Percentiles rank a stretch among this genome's conserved stretches.
Evolutionary conservation across 2,888 invertebrate species (phyloP).

Genomic region (Fragum sueziense): DNA sequence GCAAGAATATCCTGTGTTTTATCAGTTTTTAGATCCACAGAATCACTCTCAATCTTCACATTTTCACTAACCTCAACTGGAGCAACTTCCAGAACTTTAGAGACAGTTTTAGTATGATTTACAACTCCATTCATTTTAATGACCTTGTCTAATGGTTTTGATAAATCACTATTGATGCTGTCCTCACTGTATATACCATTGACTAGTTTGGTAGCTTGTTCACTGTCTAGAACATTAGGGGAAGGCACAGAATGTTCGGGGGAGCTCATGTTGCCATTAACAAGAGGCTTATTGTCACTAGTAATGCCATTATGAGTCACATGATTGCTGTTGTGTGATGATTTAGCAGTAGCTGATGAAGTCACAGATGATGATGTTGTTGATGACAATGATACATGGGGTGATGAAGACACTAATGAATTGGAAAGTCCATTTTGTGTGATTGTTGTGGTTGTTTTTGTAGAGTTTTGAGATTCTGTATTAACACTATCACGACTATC

Average conservation of each 20-base stretch:
- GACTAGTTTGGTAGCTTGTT: slow-evolving; percentile 53
- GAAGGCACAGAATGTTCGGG: slow-evolving; percentile 61
- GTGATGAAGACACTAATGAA: slow-evolving; percentile 21
- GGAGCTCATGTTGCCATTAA: slow-evolving; percentile 62
- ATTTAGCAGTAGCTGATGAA: slow-evolving; percentile 28
- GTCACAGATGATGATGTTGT: slow-evolving; percentile 10
- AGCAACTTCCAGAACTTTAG: slow-evolving; percentile 38
- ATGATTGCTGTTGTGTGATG: slow-evolving; percentile 50
- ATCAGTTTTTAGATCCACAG: slow-evolving; percentile 8
- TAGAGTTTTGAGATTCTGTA: slow-evolving; percentile 54
- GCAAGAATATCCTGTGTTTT: slow-evolving; percentile 55
- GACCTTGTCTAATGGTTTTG: slow-evolving; percentile 60
- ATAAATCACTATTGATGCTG: slow-evolving; percentile 24
- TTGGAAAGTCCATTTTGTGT: slow-evolving; percentile 37
- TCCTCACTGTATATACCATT: slow-evolving; percentile 55
- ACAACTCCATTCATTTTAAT: slow-evolving; percentile 70
- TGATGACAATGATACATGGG: slow-evolving; percentile 7
- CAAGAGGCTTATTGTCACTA: slow-evolving; percentile 40
- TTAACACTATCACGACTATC: slow-evolving; percentile 47
- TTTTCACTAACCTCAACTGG: slow-evolving; percentile 20
- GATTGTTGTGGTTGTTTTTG: slow-evolving; percentile 29
- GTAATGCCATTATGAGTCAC: slow-evolving; percentile 63
- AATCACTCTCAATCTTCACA: slow-evolving; percentile 30
- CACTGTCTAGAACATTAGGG: slow-evolving; percentile 48
- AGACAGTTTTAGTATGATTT: slow-evolving; percentile 62